Base-by-base conservation (phyloP, 1,140 invertebrate genomes). In the Ceratina australensis region DNA sequence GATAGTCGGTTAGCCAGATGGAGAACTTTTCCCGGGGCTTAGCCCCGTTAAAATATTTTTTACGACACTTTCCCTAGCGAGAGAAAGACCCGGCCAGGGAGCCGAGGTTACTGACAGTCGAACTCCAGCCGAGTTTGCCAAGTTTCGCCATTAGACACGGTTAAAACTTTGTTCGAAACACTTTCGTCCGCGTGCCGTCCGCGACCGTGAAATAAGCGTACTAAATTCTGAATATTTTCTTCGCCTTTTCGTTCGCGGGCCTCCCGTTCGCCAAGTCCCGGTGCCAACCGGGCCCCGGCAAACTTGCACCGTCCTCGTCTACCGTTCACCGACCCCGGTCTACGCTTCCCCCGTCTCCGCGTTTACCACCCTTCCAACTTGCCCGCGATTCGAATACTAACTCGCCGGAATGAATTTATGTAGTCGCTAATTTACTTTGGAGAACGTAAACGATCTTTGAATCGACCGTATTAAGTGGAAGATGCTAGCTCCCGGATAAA, bases 161-260 rank as follows among this genome's bases (percentile, higher is more conserved):
- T 90, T 91, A 90, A 90, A 92, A 92, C 90, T 92, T 91, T 92
- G 89, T 91, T 90, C 87, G 87, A 89, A 91, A 91, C 90, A 92
- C 90, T 92, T 92, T 91, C 89, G 88, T 90, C 87, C 84, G 88
- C 85, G 86, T 87, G 79, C 87, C 86, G 85, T 89, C 81, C 86
- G 88, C 85, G 89, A 91, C 89, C 90, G 85, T 90, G 89, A 91
- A 91, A 91, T 89, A 90, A 88, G 82, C 87, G 75, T 78, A 76
- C 82, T 88, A 85, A 87, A 91, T 90, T 82, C 76, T 79, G 82
- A 89, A 89, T 89, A 90, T 89, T 90, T 89, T 88, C 81, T 85
- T 86, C 80, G 67, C 56, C 49, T 42, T 33, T 67, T 28, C 74
- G 33, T 42, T 15, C 52, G n/a, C 54, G 18, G 57, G 63, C 57